phyloP scores from a whole-genome alignment of 2,888 invertebrate genomes.

The Philereme transversata region DNA sequence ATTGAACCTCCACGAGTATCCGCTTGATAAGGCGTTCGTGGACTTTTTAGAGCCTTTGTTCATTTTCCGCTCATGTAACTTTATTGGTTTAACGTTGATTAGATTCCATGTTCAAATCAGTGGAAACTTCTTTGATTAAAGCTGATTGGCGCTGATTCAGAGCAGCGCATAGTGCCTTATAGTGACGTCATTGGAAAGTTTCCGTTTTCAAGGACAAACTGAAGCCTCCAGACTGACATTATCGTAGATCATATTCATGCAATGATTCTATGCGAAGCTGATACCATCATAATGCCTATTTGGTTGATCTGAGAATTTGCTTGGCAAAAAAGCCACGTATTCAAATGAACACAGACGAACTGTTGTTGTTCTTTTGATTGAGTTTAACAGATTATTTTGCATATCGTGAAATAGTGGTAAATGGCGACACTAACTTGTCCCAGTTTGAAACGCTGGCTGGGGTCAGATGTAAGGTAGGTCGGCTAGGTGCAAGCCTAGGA shows the following conservation, averaged over 20 bases:
- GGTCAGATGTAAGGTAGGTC: conserved; percentile 3
- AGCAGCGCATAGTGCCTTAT: conserved; percentile 10
- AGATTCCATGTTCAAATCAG: not conserved
- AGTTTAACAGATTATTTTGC: conserved; percentile 15
- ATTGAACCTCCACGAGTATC: not conserved
- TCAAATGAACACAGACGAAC: not conserved
- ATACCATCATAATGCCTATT: not conserved
- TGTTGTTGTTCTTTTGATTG: not conserved
- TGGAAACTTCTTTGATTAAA: conserved; percentile 4
- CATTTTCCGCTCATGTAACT: not conserved
- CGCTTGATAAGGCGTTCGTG: not conserved
- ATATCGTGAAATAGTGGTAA: conserved; percentile 9
- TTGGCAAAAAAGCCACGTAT: not conserved
- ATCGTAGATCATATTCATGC: not conserved
- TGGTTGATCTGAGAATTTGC: not conserved
- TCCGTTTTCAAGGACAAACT: conserved; percentile 17
- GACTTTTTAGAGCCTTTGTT: conserved; percentile 1
- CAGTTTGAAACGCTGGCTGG: not conserved
- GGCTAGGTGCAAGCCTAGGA: conserved; percentile 3
- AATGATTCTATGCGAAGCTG: conserved; percentile 3
- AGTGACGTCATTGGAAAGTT: conserved; percentile 10
- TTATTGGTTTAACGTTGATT: no score
- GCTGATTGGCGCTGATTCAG: conserved; percentile 1
- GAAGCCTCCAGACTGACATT: conserved; percentile 15
- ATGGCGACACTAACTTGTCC: conserved; percentile 11